Conservation (phyloP, 2,888 invertebrate genomes). For the Leptothorax acervorum region DNA sequence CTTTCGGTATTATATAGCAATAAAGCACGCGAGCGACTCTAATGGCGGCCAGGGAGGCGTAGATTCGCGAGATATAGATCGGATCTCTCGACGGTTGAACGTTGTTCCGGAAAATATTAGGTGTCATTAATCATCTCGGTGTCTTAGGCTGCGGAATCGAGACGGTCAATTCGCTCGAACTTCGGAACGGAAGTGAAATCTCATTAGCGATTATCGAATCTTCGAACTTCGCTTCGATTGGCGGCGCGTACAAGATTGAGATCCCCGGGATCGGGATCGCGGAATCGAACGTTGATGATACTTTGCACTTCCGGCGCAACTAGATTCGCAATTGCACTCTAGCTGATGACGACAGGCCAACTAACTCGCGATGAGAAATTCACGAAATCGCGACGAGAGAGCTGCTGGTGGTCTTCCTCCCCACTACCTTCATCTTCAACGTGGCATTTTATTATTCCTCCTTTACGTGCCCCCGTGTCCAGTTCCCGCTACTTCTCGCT, state of each 20-base stretch:
- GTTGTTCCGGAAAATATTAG: slow-evolving; percentile 32
- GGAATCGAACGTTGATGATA: slow-evolving; percentile 34
- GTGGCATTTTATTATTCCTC: slow-evolving; percentile 65
- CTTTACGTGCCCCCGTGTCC: slow-evolving; percentile 52
- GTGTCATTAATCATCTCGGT: slow-evolving; percentile 38
- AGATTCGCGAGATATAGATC: slow-evolving; percentile 45
- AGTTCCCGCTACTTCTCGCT: slow-evolving; percentile 52
- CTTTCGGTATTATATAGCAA: slow-evolving; percentile 54
- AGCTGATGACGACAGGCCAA: slow-evolving; percentile 71
- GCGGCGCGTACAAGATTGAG: slow-evolving; percentile 12
- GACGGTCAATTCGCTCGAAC: slow-evolving; percentile 11
- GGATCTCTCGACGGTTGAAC: slow-evolving; percentile 22
- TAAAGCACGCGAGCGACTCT: slow-evolving; percentile 55
- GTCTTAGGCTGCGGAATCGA: slow-evolving; percentile 15
- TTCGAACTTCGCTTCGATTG: not conserved
- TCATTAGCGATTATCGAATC: slow-evolving; percentile 37
- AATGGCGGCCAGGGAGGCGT: slow-evolving; percentile 54
- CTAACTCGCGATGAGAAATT: slow-evolving; percentile 67
- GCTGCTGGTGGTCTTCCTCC: slow-evolving; percentile 72
- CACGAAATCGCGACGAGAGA: slow-evolving; percentile 64
- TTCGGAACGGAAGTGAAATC: slow-evolving; percentile 20
- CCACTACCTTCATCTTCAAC: slow-evolving; percentile 59
- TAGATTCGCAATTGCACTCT: slow-evolving; percentile 69
- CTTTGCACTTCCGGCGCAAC: slow-evolving; percentile 66
- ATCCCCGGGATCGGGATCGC: not conserved